Percentiles rank a stretch among this genome's conserved stretches.
These are phyloP conservation scores for Phanerotoma sp. DNA, from an alignment of 2,888 invertebrate genomes.

Conservation along the genomic window DNA sequence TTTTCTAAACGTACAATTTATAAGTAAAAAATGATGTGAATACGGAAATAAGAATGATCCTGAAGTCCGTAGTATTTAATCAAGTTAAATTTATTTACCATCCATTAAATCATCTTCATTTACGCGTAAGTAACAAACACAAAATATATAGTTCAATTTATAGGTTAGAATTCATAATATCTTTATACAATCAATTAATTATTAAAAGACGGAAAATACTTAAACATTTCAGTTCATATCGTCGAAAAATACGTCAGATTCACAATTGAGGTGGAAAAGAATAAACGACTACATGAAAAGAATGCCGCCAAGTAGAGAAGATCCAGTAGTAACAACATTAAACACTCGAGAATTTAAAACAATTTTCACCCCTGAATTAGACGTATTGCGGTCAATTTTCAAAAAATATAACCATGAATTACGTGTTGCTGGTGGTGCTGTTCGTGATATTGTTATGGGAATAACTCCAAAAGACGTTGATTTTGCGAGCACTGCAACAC, in stretches of 20 bases:
- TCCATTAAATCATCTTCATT: too few species aligned
- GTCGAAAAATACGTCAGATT: background rate
- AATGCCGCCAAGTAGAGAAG: slow-evolving; percentile 58
- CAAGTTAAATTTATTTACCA: too few species aligned
- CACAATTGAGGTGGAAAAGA: slow-evolving; percentile 34
- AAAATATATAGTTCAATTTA: too few species aligned
- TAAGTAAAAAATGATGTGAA: too few species aligned
- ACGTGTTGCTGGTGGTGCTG: slow-evolving; percentile 95
- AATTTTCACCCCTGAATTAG: slow-evolving; percentile 81
- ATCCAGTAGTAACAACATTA: slow-evolving; percentile 72
- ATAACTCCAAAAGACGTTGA: slow-evolving; percentile 88
- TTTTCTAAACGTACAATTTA: too few species aligned
- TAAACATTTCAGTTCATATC: slow-evolving; percentile 7
- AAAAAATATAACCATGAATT: slow-evolving; percentile 80
- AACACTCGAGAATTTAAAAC: slow-evolving; percentile 73
- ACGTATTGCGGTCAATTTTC: slow-evolving; percentile 72
- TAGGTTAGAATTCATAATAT: too few species aligned
- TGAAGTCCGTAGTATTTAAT: too few species aligned
- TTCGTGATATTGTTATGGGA: slow-evolving; percentile 81
- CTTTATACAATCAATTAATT: too few species aligned
- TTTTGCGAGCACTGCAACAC: slow-evolving; percentile 97
- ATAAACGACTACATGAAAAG: slow-evolving; percentile 32
- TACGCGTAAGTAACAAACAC: too few species aligned
- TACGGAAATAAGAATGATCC: too few species aligned
- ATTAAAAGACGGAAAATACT: background rate